Evolutionary conservation across 1,140 invertebrate species (phyloP).

Genomic region (Pseudachorutes palmiensis): DNA sequence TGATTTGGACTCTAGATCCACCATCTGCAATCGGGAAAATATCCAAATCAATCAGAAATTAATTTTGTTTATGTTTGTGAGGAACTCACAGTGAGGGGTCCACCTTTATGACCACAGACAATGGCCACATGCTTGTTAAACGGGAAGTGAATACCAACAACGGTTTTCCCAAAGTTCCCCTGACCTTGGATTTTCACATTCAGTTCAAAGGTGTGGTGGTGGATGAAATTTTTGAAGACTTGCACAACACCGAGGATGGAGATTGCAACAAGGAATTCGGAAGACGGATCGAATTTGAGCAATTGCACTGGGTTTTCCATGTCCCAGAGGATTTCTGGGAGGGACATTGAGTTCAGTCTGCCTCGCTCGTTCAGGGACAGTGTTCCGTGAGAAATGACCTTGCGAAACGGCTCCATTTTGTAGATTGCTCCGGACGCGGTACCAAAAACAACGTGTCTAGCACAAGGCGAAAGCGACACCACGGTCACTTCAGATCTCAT

Average conservation of each 20-base stretch:
- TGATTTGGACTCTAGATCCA: not conserved
- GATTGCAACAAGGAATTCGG: slow-evolving; percentile 13
- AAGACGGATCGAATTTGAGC: slow-evolving; percentile 10
- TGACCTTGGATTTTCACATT: too few relatives aligned
- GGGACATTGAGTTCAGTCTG: not conserved
- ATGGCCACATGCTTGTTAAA: slow-evolving; percentile 1
- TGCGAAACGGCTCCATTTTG: not conserved
- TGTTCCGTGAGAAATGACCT: not conserved
- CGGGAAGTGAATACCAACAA: slow-evolving; percentile 20
- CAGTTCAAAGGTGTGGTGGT: not conserved
- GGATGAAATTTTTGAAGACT: slow-evolving; percentile 7
- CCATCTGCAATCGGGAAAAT: not conserved
- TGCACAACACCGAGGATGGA: not conserved
- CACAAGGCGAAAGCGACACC: slow-evolving; percentile 16
- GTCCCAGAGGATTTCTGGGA: slow-evolving; percentile 6
- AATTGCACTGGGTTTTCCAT: slow-evolving; percentile 9
- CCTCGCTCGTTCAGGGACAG: too few relatives aligned
- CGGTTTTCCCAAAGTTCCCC: not conserved
- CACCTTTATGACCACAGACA: slow-evolving; percentile 9
- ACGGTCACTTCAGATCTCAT: slow-evolving; percentile 15
- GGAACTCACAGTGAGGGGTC: not conserved
- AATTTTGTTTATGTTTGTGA: not conserved
- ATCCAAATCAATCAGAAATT: not conserved
- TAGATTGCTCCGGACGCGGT: slow-evolving; percentile 17
- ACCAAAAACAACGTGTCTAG: slow-evolving; percentile 15